phyloP scores from a whole-genome alignment of 2,888 invertebrate species.

The Nyleta sp. region DNA sequence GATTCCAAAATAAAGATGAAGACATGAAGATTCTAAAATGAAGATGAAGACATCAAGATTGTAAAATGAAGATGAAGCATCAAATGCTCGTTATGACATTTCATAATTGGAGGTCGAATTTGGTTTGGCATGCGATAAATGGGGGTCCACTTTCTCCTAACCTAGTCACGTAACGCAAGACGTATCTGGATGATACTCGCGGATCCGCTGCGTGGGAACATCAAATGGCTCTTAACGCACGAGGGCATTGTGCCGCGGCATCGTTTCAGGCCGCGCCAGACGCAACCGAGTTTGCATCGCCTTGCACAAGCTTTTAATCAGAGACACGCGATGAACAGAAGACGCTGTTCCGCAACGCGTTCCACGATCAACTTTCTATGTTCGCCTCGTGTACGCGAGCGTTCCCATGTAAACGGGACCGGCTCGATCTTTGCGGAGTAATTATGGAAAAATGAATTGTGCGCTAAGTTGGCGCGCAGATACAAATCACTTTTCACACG shows the following conservation, averaged over 20 bases:
- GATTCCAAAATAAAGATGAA: too few relatives aligned
- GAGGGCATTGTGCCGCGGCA: slow-evolving; percentile 36
- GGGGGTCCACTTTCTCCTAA: slow-evolving; percentile 55
- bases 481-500: slow-evolving; percentile 35
- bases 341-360: slow-evolving; percentile 54
- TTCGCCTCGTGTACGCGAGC: not conserved
- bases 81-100: too few relatives aligned
- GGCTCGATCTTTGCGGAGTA: slow-evolving; percentile 34
- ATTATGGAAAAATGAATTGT: slow-evolving; percentile 56
- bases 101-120: too few relatives aligned
- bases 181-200: slow-evolving; percentile 60
- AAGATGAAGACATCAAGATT: too few relatives aligned
- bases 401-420: slow-evolving; percentile 45
- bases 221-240: slow-evolving; percentile 51
- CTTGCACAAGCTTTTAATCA: slow-evolving; percentile 60
- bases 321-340: slow-evolving; percentile 56
- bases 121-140: too few relatives aligned
- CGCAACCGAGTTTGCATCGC: slow-evolving; percentile 52
- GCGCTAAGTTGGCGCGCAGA: slow-evolving; percentile 33
- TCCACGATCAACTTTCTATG: slow-evolving; percentile 58
- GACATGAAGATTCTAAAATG: too few relatives aligned
- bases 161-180: slow-evolving; percentile 57
- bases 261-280: slow-evolving; percentile 23
- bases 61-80: too few relatives aligned
- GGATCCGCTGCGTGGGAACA: slow-evolving; percentile 61